Conservation (phyloP, 2,113 vertebrate species). For the Nycticryphes semicollaris region DNA sequence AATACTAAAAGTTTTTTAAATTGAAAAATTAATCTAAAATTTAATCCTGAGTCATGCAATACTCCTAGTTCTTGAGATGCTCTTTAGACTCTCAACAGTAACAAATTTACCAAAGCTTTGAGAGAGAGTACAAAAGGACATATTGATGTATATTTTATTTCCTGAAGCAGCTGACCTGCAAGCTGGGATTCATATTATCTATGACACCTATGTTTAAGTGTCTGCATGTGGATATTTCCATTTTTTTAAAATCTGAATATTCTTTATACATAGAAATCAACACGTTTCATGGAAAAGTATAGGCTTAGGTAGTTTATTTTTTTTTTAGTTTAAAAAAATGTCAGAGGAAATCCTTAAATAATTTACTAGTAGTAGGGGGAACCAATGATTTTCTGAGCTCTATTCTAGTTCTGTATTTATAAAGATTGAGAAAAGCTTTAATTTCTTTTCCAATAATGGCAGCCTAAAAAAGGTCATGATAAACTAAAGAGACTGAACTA, state of each 20-base stretch:
- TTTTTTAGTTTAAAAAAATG: not conserved
- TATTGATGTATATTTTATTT: not conserved
- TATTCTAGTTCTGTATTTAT: not conserved
- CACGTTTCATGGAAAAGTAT: accelerated
- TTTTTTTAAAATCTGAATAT: not conserved
- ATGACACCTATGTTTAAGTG: not conserved
- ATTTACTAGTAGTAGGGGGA: not conserved
- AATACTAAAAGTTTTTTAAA: not conserved
- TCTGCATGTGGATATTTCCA: not conserved
- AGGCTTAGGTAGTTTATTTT: not conserved
- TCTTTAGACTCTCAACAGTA: not conserved
- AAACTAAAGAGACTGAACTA: not conserved
- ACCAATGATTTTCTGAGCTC: not conserved
- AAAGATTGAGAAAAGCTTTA: not conserved
- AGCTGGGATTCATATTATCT: not conserved
- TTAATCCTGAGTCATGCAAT: not conserved
- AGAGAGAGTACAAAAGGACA: not conserved
- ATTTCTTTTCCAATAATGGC: not conserved
- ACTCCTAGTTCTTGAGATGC: not conserved
- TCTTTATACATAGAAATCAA: not conserved
- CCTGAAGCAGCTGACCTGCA: not conserved
- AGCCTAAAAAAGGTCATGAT: not conserved
- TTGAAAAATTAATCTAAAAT: not conserved
- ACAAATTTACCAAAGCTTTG: not conserved
- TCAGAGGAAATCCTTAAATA: not conserved